Conservation (phyloP, 2,797 vertebrate genomes). For the Hippoglossus hippoglossus region DNA sequence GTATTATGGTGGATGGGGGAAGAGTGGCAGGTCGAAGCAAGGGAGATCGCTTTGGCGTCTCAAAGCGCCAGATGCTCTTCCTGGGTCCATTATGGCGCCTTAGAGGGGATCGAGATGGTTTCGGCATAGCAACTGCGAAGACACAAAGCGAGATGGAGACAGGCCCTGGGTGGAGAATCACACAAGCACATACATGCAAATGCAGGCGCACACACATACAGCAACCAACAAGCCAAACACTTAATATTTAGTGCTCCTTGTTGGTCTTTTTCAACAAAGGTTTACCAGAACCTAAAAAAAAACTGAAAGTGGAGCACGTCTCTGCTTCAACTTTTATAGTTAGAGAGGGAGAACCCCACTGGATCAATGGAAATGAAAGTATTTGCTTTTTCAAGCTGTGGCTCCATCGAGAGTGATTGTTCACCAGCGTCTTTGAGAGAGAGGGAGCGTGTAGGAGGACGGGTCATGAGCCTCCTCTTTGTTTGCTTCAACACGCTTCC, state of each 20-base stretch:
- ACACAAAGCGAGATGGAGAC: slow-evolving; percentile 84
- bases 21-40: slow-evolving; percentile 76
- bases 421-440: slow-evolving; percentile 49
- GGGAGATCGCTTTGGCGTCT: slow-evolving; percentile 70
- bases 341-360: neutral
- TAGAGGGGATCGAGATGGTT: slow-evolving; percentile 81
- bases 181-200: slow-evolving; percentile 51
- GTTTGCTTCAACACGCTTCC: slow-evolving; percentile 48
- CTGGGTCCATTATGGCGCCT: slow-evolving; percentile 87
- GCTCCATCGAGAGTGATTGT: slow-evolving; percentile 30
- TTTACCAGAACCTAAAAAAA: slow-evolving; percentile 11
- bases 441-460: slow-evolving; percentile 69
- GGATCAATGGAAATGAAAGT: slow-evolving; percentile 24
- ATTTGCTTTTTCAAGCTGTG: slow-evolving; percentile 50
- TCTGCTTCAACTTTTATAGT: slow-evolving; percentile 22
- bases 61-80: slow-evolving; percentile 90
- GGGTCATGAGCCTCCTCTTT: slow-evolving; percentile 68
- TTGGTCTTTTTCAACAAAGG: slow-evolving; percentile 7
- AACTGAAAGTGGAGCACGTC: neutral
- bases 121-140: slow-evolving; percentile 77
- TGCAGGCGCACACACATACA: slow-evolving; percentile 67
- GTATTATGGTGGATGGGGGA: slow-evolving; percentile 82
- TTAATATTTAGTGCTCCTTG: neutral
- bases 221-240: neutral
- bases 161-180: slow-evolving; percentile 35